Percentiles rank a stretch among this genome's conserved stretches.
Conservation (phyloP, 92 coral and sea anemone species). For the Bergia sp. region DNA sequence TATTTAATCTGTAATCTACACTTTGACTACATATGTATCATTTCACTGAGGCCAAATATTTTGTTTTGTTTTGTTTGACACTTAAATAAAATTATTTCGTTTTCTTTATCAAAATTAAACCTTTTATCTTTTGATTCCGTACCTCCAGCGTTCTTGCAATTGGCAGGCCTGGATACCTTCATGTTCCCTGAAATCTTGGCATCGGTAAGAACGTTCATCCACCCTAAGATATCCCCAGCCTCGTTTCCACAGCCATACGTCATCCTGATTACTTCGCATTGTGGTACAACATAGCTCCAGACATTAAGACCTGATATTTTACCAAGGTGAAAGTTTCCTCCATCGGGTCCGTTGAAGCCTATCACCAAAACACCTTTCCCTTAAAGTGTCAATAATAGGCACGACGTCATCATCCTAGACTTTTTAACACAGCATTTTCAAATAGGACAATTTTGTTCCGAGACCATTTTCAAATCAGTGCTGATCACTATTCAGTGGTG, state of each 20-base stretch:
- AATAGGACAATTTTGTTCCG: neutral
- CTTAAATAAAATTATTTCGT: no score
- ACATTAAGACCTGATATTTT: conserved; percentile 41
- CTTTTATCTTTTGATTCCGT: neutral
- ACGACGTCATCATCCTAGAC: neutral
- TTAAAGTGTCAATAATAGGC: neutral
- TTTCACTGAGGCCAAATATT: no score
- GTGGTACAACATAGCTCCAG: conserved; percentile 38
- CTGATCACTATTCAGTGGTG: no score
- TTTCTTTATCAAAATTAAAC: no score
- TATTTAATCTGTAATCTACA: no score
- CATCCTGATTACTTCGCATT: conserved; percentile 57
- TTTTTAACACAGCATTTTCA: neutral
- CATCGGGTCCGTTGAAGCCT: neutral
- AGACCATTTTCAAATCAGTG: no score
- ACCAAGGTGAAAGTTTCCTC: neutral
- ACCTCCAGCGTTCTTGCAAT: conserved; percentile 32
- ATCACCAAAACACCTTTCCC: conserved; percentile 3
- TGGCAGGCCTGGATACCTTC: conserved; percentile 42
- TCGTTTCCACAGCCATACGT: conserved; percentile 62
- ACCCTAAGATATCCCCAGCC: conserved; percentile 49
- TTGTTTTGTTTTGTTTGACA: no score
- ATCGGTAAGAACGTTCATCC: conserved; percentile 32
- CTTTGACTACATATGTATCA: no score
- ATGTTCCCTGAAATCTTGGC: conserved; percentile 12